Conservation (phyloP, 2,888 invertebrate genomes). For the Calliscelio sp. region DNA sequence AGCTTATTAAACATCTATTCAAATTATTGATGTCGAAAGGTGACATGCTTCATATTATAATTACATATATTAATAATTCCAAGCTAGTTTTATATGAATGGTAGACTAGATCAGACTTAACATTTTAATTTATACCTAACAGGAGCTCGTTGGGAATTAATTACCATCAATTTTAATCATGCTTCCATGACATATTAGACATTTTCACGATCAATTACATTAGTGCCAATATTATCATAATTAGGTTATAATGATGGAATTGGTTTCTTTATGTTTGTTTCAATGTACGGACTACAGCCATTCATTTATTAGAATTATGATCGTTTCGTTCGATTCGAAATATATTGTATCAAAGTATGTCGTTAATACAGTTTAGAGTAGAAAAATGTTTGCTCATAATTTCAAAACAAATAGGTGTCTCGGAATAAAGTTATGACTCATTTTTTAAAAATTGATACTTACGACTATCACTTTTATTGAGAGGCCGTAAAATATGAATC, state of each 20-base stretch:
- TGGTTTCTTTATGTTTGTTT: too few species aligned
- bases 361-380: background rate
- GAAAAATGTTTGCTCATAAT: slow-evolving; percentile 6
- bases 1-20: too few species aligned
- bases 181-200: background rate
- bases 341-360: background rate
- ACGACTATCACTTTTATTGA: background rate
- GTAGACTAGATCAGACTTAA: background rate
- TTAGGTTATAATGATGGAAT: too few species aligned
- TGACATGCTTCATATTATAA: too few species aligned
- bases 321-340: background rate
- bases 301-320: background rate
- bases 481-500: background rate
- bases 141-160: slow-evolving; percentile 33
- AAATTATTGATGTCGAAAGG: too few species aligned
- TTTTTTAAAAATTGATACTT: slow-evolving; percentile 1
- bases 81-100: too few species aligned
- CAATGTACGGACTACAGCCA: too few species aligned
- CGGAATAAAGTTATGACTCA: too few species aligned
- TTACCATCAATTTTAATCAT: slow-evolving; percentile 41
- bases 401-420: background rate
- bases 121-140: slow-evolving; percentile 15
- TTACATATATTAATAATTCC: too few species aligned
- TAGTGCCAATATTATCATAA: slow-evolving; percentile 15
- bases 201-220: slow-evolving; percentile 27